phyloP scores from a whole-genome alignment of 64 coral and sea anemone genomes.

The Trachythela sp. region DNA sequence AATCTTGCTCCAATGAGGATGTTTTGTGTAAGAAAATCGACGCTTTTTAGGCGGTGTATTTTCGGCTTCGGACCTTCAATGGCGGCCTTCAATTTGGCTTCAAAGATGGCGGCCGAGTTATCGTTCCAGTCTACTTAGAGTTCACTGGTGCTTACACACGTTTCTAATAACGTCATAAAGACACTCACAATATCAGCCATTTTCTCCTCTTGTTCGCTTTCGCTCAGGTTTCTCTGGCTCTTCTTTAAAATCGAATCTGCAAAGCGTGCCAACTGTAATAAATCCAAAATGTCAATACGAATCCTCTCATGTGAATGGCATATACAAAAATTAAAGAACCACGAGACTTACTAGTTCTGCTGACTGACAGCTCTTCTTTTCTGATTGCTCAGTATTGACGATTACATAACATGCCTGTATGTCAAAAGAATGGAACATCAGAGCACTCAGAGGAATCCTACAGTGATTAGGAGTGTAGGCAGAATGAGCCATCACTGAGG shows the following conservation, averaged over 20 bases:
- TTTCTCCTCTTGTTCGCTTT: slow-evolving; percentile 12
- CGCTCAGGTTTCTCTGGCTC: not conserved
- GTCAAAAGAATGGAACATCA: not conserved
- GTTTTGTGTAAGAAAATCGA: too few species aligned
- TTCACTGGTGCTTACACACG: not conserved
- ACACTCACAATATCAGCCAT: slow-evolving; percentile 11
- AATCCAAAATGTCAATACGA: not conserved
- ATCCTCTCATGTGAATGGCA: not conserved
- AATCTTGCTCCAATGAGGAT: too few species aligned
- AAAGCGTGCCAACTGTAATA: not conserved
- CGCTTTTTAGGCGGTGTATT: too few species aligned
- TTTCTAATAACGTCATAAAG: not conserved
- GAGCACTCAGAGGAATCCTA: too few species aligned
- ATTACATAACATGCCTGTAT: slow-evolving; percentile 1
- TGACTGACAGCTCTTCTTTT: slow-evolving; percentile 1
- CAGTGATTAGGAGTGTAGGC: too few species aligned
- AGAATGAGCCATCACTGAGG: too few species aligned
- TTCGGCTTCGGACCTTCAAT: too few species aligned
- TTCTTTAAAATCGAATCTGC: slow-evolving; percentile 12
- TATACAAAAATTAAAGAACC: not conserved
- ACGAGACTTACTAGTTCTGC: not conserved
- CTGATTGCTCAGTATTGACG: not conserved
- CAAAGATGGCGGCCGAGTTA: too few species aligned
- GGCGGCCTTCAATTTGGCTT: too few species aligned
- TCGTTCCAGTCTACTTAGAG: too few species aligned